phyloP scores from a whole-genome alignment of 1,140 invertebrate genomes.

The Heliconius eleuchia region DNA sequence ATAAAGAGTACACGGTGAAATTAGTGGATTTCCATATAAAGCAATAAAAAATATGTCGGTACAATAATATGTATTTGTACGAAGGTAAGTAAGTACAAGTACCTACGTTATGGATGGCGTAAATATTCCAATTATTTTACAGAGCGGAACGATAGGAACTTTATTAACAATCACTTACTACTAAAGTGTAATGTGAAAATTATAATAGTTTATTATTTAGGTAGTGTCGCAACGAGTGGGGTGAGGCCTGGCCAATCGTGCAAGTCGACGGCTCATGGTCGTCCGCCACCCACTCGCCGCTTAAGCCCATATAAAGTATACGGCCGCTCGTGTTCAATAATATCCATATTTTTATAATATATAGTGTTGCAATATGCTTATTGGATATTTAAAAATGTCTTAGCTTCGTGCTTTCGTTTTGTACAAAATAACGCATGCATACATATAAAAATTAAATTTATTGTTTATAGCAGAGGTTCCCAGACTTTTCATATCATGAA shows the following conservation, averaged over 20 bases:
- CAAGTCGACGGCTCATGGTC: constrained; percentile 68
- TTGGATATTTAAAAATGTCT: constrained; percentile 44
- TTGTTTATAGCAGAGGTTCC: background rate
- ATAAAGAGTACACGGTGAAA: background rate
- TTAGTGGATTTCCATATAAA: background rate
- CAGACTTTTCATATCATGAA: no score
- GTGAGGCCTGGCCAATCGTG: constrained; percentile 62
- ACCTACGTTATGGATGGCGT: constrained; percentile 5
- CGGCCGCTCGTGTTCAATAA: constrained; percentile 56
- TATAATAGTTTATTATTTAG: constrained; percentile 65
- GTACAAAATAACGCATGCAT: background rate
- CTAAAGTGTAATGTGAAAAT: constrained; percentile 49
- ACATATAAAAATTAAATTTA: background rate
- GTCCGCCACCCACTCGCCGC: constrained; percentile 70
- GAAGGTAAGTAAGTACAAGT: background rate
- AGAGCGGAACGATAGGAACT: constrained; percentile 20
- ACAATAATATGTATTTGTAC: background rate
- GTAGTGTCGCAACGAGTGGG: constrained; percentile 63
- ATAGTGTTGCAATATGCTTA: constrained; percentile 42
- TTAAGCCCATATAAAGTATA: constrained; percentile 77
- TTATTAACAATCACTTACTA: constrained; percentile 28
- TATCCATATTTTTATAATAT: constrained; percentile 70
- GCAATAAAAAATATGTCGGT: background rate
- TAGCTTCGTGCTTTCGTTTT: background rate
- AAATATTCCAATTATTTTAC: constrained; percentile 26